Base-by-base conservation (phyloP, 1,140 invertebrate species). In the Coptotermes formosanus region DNA sequence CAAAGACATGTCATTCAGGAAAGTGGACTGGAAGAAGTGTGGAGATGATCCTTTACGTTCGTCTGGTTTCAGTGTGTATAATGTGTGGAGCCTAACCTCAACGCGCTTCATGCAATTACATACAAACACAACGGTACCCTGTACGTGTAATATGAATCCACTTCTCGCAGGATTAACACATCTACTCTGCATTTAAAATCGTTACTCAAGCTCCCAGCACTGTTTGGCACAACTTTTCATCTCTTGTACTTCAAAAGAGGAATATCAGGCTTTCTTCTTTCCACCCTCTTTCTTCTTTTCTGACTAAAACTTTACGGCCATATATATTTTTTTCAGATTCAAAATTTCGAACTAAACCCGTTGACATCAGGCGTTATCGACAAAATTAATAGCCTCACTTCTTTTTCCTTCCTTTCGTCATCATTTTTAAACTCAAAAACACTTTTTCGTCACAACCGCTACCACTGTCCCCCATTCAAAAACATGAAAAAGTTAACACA, bases 351-450 rank as follows among this genome's bases (percentile, higher is more conserved):
- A 85, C 85, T 85, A 86, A 86, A 86, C 45, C 86, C 85, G 86
- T 84, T 87, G 87, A 87, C 87, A 87, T 82, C 82, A 82, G 2
- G 82, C 86, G 84, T 87, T 87, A 87, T 87, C 87, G 87, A 85
- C 82, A 87, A 87, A 88, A 88, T 88, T 87, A 88, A 88, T 88
- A 88, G 87, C 85, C 82, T 83, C 81, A 81, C 82, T 86, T 85
- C 86, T 85, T 86, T 59, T 87, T 86, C 87, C 85, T 87, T 86
- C 87, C 86, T 64, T 82, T 85, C 82, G 85, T 84, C 85, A 86
- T 87, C 85, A 75, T 69, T 84, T 83, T 86, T 87, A 83, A 83
- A 52, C 59, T 82, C 30, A 84, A 64, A 75, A 38, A 86, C 52
- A 52, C 75, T 86, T 87, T 87, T 87, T 86, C 82, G 87, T 86